Percentiles rank a stretch among this genome's conserved stretches.
These are phyloP conservation scores for Atrichornis clamosus DNA, from an alignment of 2,113 vertebrate genomes.

Conservation along the genomic window DNA sequence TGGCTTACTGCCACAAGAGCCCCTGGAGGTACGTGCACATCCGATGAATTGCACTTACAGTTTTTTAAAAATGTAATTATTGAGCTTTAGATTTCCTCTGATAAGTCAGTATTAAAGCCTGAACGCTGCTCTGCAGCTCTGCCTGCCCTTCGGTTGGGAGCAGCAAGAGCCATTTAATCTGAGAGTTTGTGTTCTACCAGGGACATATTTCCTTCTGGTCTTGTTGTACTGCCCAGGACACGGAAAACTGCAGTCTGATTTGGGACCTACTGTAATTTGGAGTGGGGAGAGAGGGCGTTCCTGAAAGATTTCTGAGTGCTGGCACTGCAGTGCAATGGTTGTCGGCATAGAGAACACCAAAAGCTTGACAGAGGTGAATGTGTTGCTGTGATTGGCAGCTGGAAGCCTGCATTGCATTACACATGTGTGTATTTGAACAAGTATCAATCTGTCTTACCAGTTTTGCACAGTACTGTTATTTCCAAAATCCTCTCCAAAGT, in stretches of 20 bases:
- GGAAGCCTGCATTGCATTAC: neutral
- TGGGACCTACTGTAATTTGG: neutral
- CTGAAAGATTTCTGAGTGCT: neutral
- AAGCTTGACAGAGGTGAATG: neutral
- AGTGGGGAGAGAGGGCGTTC: neutral
- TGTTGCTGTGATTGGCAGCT: neutral
- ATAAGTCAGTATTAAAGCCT: neutral
- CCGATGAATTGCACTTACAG: neutral
- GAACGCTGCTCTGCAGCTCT: neutral
- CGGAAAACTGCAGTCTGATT: neutral
- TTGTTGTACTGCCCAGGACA: neutral
- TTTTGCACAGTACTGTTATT: neutral
- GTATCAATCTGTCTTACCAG: neutral
- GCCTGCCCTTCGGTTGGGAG: neutral
- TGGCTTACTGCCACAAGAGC: neutral
- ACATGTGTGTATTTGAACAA: neutral
- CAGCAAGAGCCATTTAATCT: neutral
- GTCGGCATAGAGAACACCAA: neutral
- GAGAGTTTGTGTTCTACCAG: neutral
- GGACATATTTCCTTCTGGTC: neutral
- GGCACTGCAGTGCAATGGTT: accelerated
- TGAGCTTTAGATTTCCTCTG: neutral
- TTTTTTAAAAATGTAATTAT: neutral
- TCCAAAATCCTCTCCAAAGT: neutral
- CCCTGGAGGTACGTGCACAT: neutral